These are phyloP conservation scores for Meloidogyne exigua DNA, from an alignment of 1,140 invertebrate species.

Conservation along the genomic window DNA sequence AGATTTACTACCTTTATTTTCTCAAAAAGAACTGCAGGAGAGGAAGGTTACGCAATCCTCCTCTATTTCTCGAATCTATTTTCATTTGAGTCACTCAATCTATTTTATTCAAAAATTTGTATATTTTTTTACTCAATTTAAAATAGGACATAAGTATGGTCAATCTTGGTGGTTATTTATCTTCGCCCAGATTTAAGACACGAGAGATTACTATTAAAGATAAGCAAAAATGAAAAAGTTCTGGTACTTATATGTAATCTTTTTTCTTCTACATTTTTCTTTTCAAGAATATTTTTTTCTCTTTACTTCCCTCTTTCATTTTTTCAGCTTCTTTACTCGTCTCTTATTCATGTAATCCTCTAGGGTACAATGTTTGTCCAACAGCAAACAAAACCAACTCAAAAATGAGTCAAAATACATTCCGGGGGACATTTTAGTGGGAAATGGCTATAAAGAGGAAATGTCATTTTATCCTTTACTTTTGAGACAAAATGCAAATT, in stretches of 20 bases:
- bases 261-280: neutral
- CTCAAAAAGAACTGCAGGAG: neutral
- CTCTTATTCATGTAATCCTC: slow-evolving; percentile 2
- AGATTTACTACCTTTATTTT: neutral
- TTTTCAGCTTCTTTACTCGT: neutral
- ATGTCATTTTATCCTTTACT: neutral
- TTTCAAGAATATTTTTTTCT: neutral
- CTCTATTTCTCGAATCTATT: neutral
- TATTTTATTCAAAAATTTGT: neutral
- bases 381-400: neutral
- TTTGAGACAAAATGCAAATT: slow-evolving; percentile 2
- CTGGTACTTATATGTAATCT: neutral
- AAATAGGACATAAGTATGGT: neutral
- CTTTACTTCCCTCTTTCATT: neutral
- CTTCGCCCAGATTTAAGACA: neutral
- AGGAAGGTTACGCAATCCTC: neutral
- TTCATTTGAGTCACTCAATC: neutral
- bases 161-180: neutral
- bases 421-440: slow-evolving; percentile 3
- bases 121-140: neutral
- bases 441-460: neutral
- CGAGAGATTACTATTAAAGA: neutral
- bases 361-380: neutral
- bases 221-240: neutral
- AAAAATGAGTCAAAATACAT: neutral